Evolutionary conservation across 2,888 invertebrate species (phyloP), one percentile per base, ranked within the genome.

Genomic region (Acanthacorydalis orientalis): DNA sequence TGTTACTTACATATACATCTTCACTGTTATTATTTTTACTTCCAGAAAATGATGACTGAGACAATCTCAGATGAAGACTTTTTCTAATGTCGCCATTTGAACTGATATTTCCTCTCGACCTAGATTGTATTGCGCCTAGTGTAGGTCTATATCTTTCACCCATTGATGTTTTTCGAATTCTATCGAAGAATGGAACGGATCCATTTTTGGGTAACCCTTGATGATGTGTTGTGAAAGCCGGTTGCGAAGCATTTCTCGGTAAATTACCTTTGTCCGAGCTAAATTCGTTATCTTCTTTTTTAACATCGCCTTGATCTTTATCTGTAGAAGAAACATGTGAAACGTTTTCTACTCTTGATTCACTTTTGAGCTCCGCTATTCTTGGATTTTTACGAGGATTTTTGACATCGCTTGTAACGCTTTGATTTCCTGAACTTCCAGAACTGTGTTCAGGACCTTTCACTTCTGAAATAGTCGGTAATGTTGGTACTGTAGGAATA

Each of bases 401-500:
- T 49, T 55, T 57, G 14, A 57, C 43, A 52, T 65, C 64, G 49
- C 68, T 69, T 50, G 67, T 68, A 41, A 65, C 61, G 50, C 68
- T 70, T 2, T 74, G 73, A 43, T 70, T 69, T 8, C 73, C 72
- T 40, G 74, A 71, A 52, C 74, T 70, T 10, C 65, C 64, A 42
- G 56, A 57, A 51, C 70, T 71, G 50, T 72, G 73, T 46, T 80
- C 80, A 48, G 79, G 79, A 38, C 75, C 70, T 60, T 78, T 83
- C 32, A 83, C 84, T 67, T 91, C 92, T 42, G 86, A 83, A 57
- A 92, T 92, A 46, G 91, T 91, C 46, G 91, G 91, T 56, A 92
- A 69, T 1, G 88, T 86, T 47, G 88, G 81, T 56, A 86, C 86
- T 7, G 86, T 82, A 51, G 88, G 88, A 58, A 87, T 78, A 49